Evolutionary conservation across 2,888 invertebrate genomes (phyloP).

Genomic region (Opisthograptis luteolata): DNA sequence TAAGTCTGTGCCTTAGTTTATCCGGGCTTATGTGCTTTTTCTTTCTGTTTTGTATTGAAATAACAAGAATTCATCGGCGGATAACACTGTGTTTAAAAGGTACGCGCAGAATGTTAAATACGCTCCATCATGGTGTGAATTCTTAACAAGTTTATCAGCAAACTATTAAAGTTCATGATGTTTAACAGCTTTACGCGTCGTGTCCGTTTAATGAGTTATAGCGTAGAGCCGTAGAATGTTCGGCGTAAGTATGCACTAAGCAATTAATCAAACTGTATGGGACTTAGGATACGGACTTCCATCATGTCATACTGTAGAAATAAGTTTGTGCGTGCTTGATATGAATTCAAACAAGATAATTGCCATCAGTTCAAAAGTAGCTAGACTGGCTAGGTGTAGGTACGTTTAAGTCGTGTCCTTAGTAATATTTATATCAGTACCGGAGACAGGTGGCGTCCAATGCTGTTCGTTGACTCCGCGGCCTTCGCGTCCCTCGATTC

Average conservation of each 20-base stretch:
- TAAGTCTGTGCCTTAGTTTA: constrained; percentile 9
- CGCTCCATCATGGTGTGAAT: constrained; percentile 42
- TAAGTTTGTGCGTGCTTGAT: neutral
- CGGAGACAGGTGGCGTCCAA: constrained; percentile 76
- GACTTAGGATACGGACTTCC: no score
- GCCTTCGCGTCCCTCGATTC: constrained; percentile 73
- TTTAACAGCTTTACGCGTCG: constrained; percentile 23
- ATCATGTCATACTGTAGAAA: no score
- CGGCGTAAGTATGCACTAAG: no score
- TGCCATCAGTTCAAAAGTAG: no score
- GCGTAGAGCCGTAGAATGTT: neutral
- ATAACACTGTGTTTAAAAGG: constrained; percentile 41
- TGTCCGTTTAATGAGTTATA: constrained; percentile 25
- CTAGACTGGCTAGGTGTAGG: neutral
- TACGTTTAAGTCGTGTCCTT: constrained; percentile 38
- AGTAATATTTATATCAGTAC: constrained; percentile 60
- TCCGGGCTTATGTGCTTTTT: constrained; percentile 5
- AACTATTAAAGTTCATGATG: constrained; percentile 12
- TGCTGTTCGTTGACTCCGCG: constrained; percentile 75
- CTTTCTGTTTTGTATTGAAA: constrained; percentile 10
- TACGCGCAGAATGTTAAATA: constrained; percentile 50
- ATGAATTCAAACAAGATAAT: neutral
- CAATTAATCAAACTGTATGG: no score
- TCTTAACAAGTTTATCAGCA: constrained; percentile 41
- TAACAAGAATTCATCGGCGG: constrained; percentile 20